Evolutionary conservation across 1,140 invertebrate genomes (phyloP), one percentile per base, ranked within the genome.

Genomic region (Gryllus bimaculatus): DNA sequence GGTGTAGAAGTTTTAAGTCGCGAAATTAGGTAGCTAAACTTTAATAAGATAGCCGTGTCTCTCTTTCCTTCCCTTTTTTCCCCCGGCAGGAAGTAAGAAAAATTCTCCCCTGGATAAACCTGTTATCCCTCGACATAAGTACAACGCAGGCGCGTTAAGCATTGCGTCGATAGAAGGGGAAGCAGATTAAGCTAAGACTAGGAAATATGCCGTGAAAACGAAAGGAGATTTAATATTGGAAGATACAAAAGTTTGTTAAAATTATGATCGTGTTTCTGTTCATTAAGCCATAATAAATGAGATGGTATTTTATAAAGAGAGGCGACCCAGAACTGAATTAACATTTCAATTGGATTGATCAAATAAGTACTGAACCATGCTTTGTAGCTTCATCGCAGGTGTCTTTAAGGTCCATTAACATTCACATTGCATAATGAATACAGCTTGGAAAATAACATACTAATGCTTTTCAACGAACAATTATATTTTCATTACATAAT

Each of bases 1-100:
- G 47, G n/a, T 20, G 76, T 49, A 54, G 76, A 8, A 20, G 48
- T 20, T 12, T 47, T 47, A 48, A 54, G 76, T 48, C 48, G 48
- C 48, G 54, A 77, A 77, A 77, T 77, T 77, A 77, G 76, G 76
- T 48, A 47, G 18, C 76, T 77, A 77, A 66, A 77, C 48, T 77
- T 77, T 77, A 77, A 49, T 77, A 77, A 77, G 76, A 77, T 77
- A 77, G 76, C 20, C 76, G 76, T 15, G 47, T 77, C 54, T 18
- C 26, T 39, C 26, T 66, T 66, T 66, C 18, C 54, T 18, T 66
- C 54, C 54, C 54, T 66, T 66, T 66, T 39, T 39, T 39, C 26
- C 54, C n/a, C 18, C 54, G 54, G 18, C 54, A 66, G 10, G 54
- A 66, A 66, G 54, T 66, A 66, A 66, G 54, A 66, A 66, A 66